phyloP scores from a whole-genome alignment of 1,140 invertebrate genomes.

The Heterodera carotae region DNA sequence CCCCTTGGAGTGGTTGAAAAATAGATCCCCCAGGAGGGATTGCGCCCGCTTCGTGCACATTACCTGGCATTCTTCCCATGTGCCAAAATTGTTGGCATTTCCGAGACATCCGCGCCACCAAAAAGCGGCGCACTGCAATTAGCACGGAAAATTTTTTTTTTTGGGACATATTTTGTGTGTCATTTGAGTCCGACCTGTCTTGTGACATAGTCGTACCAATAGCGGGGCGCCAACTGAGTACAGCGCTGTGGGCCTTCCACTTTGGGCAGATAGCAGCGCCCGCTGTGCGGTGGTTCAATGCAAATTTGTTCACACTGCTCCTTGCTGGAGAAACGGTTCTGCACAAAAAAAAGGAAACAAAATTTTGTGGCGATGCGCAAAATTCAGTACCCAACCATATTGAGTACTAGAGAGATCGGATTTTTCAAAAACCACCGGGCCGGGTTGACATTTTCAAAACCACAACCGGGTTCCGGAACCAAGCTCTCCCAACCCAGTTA shows the following conservation, averaged over 20 bases:
- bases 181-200: conserved; percentile 64
- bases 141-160: background rate
- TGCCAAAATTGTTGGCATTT: conserved; percentile 80
- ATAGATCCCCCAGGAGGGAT: too few relatives aligned
- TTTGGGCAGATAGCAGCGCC: conserved; percentile 67
- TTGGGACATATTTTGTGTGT: background rate
- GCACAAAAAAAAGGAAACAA: conserved; percentile 67
- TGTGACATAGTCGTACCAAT: conserved; percentile 76
- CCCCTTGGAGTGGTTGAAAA: too few relatives aligned
- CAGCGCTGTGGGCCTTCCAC: conserved; percentile 62
- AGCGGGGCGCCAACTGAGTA: conserved; percentile 68
- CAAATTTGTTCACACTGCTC: conserved; percentile 84
- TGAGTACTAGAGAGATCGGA: too few relatives aligned
- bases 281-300: conserved; percentile 80
- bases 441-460: too few relatives aligned
- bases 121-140: conserved; percentile 73
- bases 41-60: too few relatives aligned
- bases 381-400: too few relatives aligned
- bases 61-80: conserved; percentile 68
- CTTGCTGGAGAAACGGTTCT: conserved; percentile 77
- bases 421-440: too few relatives aligned
- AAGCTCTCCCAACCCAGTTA: too few relatives aligned
- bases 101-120: conserved; percentile 82
- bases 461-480: too few relatives aligned
- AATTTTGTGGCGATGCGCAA: background rate